These are phyloP conservation scores for Zhuqinia jingwanae DNA, from an alignment of 2,888 invertebrate genomes.

Conservation along the genomic window DNA sequence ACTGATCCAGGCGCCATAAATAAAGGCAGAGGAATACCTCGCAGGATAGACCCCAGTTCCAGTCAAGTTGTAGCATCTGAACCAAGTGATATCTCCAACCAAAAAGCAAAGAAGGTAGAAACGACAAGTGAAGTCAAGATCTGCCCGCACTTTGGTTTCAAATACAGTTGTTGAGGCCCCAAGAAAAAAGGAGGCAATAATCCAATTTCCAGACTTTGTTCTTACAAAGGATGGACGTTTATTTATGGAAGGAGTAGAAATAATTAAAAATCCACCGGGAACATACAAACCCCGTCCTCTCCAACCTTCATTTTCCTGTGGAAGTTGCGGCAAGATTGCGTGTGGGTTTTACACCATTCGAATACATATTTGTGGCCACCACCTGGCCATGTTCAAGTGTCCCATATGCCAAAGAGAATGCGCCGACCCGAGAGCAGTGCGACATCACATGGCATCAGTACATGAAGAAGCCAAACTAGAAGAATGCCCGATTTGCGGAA, in stretches of 20 bases:
- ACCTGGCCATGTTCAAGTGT: conserved; percentile 59
- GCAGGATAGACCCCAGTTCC: too few relatives aligned
- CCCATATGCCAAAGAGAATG: conserved; percentile 40
- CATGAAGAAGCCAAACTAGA: background rate
- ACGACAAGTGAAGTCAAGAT: too few relatives aligned
- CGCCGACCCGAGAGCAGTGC: background rate
- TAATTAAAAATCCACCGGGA: conserved; percentile 52
- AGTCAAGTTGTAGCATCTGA: too few relatives aligned
- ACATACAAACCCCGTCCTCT: background rate
- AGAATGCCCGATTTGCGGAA: conserved; percentile 35
- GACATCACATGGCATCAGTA: conserved; percentile 8
- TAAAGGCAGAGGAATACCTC: too few relatives aligned
- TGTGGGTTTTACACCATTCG: conserved; percentile 38
- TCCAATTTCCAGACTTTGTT: conserved; percentile 51
- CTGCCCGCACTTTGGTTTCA: too few relatives aligned
- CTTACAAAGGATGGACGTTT: conserved; percentile 51
- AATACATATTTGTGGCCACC: conserved; percentile 56
- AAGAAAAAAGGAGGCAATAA: too few relatives aligned
- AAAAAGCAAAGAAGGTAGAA: too few relatives aligned
- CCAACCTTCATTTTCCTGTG: conserved; percentile 33
- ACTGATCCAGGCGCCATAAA: too few relatives aligned
- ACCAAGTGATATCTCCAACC: too few relatives aligned
- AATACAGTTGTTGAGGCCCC: too few relatives aligned
- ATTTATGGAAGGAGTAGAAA: conserved; percentile 61
- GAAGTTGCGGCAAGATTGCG: conserved; percentile 33